Conservation (phyloP, 2,113 vertebrate genomes). For the Oncorhynchus clarkii region DNA sequence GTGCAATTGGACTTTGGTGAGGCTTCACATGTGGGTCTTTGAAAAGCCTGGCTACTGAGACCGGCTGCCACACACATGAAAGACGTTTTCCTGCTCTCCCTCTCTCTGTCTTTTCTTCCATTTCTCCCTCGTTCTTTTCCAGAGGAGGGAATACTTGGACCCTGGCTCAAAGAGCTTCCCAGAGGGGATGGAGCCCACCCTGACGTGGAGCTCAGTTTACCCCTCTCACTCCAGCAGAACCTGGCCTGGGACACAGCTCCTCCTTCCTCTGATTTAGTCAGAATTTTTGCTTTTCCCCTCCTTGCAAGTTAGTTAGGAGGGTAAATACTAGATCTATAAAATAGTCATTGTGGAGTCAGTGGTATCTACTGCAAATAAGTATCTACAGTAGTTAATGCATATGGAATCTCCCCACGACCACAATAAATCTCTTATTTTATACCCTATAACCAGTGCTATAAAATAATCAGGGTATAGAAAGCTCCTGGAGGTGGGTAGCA, state of each 20-base stretch:
- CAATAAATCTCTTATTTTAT: background rate
- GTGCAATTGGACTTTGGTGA: constrained; percentile 1
- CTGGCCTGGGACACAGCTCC: background rate
- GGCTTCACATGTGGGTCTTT: background rate
- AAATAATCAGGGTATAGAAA: too few species aligned
- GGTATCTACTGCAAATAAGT: background rate
- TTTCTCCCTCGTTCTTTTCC: background rate
- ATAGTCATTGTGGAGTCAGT: background rate
- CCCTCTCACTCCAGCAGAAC: background rate
- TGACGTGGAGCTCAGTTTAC: background rate
- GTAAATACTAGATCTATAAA: too few species aligned
- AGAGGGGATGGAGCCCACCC: background rate
- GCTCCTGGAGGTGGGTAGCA: too few species aligned
- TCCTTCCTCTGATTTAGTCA: background rate
- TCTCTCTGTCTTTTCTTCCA: background rate
- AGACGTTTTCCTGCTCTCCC: background rate
- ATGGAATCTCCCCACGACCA: background rate
- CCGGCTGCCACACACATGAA: constrained; percentile 6
- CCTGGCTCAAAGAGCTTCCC: background rate
- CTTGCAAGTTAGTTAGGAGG: too few species aligned
- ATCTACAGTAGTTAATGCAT: background rate
- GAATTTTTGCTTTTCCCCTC: background rate
- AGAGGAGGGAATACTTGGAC: background rate
- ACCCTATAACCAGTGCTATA: too few species aligned
- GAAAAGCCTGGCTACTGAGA: background rate